Percentiles rank a stretch among this genome's conserved stretches.
phyloP scores from a whole-genome alignment of 23 tunicate species.

The Diplosoma virens region DNA sequence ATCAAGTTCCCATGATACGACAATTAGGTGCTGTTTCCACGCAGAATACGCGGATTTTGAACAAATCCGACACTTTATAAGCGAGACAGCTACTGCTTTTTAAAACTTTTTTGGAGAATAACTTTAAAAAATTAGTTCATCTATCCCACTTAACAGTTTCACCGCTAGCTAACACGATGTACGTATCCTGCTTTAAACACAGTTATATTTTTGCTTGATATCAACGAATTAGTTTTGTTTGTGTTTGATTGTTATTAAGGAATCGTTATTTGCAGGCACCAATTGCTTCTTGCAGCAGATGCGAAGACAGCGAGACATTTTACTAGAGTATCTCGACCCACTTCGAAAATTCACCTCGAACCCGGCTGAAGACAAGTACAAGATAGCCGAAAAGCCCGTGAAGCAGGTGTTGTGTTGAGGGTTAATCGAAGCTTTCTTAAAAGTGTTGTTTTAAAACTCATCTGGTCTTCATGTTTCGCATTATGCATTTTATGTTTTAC shows the following conservation, averaged over 20 bases:
- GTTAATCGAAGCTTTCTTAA: not conserved
- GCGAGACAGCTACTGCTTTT: too few relatives aligned
- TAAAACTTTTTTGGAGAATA: too few relatives aligned
- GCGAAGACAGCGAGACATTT: slow-evolving; percentile 44
- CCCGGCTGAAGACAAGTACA: slow-evolving; percentile 44
- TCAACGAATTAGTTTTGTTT: too few relatives aligned
- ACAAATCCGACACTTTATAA: too few relatives aligned
- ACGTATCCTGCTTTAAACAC: too few relatives aligned
- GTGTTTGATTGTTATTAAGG: too few relatives aligned
- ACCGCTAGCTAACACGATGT: too few relatives aligned
- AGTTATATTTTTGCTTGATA: too few relatives aligned
- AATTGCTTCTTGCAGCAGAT: slow-evolving; percentile 56
- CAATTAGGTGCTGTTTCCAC: slow-evolving; percentile 28
- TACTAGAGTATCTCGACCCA: slow-evolving; percentile 68
- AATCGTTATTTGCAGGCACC: slow-evolving; percentile 37
- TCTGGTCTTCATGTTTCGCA: too few relatives aligned
- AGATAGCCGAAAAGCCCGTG: slow-evolving; percentile 51
- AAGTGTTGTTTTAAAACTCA: not conserved
- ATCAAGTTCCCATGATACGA: slow-evolving; percentile 46
- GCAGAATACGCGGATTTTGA: not conserved
- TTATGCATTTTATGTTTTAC: too few relatives aligned
- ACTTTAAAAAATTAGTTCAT: too few relatives aligned
- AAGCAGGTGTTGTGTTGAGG: slow-evolving; percentile 62
- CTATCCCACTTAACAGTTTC: too few relatives aligned
- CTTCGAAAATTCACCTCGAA: slow-evolving; percentile 34